Percentiles rank a stretch among this genome's conserved stretches.
phyloP scores from a whole-genome alignment of 2,888 invertebrate species.

The Amphipoea lucens region DNA sequence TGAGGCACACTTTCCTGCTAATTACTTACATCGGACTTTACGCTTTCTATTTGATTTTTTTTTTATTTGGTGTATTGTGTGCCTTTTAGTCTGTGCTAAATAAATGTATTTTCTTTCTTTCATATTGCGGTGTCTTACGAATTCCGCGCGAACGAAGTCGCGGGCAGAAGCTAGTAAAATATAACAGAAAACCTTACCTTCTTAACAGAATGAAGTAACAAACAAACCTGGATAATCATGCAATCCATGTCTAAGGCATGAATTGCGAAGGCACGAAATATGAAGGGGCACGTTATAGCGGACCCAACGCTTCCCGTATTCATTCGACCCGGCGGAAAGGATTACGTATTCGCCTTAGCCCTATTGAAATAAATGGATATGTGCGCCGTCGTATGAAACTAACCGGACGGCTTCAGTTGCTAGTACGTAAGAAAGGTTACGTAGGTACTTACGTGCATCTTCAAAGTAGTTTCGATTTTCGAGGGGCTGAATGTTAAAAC shows the following conservation, averaged over 20 bases:
- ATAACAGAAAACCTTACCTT: background rate
- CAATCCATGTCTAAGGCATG: slow-evolving; percentile 49
- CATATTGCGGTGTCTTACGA: background rate
- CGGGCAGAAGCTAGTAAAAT: background rate
- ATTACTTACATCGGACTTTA: too few species aligned
- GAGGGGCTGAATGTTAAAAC: slow-evolving; percentile 34
- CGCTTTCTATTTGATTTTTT: too few species aligned
- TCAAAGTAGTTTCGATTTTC: slow-evolving; percentile 35
- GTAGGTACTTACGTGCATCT: slow-evolving; percentile 37
- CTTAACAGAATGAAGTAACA: slow-evolving; percentile 16
- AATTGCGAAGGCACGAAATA: slow-evolving; percentile 62
- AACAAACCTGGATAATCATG: slow-evolving; percentile 50
- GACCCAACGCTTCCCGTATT: slow-evolving; percentile 60
- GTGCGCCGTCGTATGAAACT: slow-evolving; percentile 63
- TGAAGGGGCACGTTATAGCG: slow-evolving; percentile 62
- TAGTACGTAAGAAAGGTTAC: slow-evolving; percentile 50
- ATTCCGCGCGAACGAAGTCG: background rate
- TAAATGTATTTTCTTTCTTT: too few species aligned
- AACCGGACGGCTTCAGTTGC: slow-evolving; percentile 56
- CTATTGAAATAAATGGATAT: slow-evolving; percentile 71
- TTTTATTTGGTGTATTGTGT: too few species aligned
- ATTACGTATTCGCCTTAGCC: slow-evolving; percentile 60
- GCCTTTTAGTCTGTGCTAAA: too few species aligned
- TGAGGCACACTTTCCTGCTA: too few species aligned
- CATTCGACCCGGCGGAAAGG: slow-evolving; percentile 55